These are phyloP conservation scores for Phocides pigmalion DNA, from an alignment of 1,140 invertebrate species.

Conservation along the genomic window DNA sequence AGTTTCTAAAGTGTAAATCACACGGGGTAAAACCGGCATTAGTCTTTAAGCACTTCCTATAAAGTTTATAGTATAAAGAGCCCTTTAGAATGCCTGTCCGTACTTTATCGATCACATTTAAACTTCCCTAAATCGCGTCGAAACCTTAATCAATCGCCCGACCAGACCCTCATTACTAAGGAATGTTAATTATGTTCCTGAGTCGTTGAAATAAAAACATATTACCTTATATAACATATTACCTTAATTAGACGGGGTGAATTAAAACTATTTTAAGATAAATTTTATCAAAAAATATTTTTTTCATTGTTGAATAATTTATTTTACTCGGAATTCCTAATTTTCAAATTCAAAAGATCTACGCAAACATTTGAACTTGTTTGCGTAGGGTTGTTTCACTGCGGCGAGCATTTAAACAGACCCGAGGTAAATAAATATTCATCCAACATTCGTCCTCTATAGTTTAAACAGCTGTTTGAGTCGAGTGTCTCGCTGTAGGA, in stretches of 20 bases:
- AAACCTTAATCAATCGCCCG: slow-evolving; percentile 20
- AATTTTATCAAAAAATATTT: no score
- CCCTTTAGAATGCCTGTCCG: background rate
- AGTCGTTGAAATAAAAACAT: slow-evolving; percentile 12
- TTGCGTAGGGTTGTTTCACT: background rate
- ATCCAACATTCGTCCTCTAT: slow-evolving; percentile 19
- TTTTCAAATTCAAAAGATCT: background rate
- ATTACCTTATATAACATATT: background rate
- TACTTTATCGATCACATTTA: slow-evolving; percentile 8
- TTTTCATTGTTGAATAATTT: background rate
- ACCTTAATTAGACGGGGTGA: no score
- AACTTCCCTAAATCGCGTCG: slow-evolving; percentile 9
- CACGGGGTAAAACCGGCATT: background rate
- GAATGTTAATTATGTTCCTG: slow-evolving; percentile 11
- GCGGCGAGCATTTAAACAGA: slow-evolving; percentile 5
- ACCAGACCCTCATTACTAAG: slow-evolving; percentile 17
- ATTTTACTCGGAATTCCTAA: background rate
- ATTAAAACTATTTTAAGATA: no score
- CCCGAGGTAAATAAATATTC: slow-evolving; percentile 21
- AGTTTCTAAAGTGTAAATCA: background rate
- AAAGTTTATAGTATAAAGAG: background rate
- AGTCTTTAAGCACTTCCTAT: background rate
- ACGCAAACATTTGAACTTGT: slow-evolving; percentile 1
- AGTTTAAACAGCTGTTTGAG: slow-evolving; percentile 28
- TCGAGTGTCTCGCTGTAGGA: slow-evolving; percentile 11